phyloP scores from a whole-genome alignment of 2,888 invertebrate species.

The Erebia epiphron region DNA sequence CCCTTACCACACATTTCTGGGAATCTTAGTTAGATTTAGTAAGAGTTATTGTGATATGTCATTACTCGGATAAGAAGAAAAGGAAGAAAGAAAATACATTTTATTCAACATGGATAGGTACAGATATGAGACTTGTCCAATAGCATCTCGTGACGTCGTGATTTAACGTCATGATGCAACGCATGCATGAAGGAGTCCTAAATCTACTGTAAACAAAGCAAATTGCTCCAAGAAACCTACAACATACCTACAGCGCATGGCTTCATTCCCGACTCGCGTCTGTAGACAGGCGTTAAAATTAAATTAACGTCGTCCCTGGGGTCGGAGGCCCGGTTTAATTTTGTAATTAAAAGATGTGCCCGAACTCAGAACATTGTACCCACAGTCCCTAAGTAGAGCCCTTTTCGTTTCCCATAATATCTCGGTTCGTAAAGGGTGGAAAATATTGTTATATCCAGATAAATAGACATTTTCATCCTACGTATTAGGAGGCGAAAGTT shows the following conservation, averaged over 20 bases:
- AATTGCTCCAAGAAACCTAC: background rate
- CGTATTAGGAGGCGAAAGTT: background rate
- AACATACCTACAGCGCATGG: background rate
- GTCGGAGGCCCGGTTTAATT: background rate
- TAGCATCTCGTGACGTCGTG: no score
- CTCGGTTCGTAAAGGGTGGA: background rate
- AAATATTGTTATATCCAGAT: background rate
- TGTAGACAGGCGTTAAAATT: conserved; percentile 2
- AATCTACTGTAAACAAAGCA: background rate
- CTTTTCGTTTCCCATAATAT: background rate
- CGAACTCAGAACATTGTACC: background rate
- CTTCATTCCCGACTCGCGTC: background rate
- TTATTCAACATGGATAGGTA: no score
- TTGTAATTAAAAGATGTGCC: conserved; percentile 5
- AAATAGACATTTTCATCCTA: background rate
- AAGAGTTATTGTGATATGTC: no score
- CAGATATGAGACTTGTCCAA: no score
- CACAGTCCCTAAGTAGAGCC: background rate
- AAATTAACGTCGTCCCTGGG: conserved; percentile 2
- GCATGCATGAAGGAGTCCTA: background rate
- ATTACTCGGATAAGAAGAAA: no score
- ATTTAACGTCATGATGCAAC: no score
- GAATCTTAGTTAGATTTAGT: no score
- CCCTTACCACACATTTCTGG: no score
- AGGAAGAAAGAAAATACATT: no score